A percentile compares a stretch with the other conserved stretches of the same genome.
Evolutionary conservation across 1,140 invertebrate genomes (phyloP).

Genomic region (Alviniconcha marisindica): DNA sequence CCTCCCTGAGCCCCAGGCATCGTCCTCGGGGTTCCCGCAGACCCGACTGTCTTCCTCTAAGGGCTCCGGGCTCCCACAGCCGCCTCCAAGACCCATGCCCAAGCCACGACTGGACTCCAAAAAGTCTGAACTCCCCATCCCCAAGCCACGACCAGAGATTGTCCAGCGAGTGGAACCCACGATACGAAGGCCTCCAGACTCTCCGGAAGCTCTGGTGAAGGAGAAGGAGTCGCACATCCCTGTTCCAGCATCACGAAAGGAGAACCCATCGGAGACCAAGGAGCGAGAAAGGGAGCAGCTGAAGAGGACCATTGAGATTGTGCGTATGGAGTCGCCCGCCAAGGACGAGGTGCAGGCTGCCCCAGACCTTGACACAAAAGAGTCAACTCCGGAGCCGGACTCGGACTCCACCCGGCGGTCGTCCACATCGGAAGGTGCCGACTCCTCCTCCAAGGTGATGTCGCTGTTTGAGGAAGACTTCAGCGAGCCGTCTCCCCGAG

Average conservation of each 20-base stretch:
- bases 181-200: slow-evolving; percentile 29
- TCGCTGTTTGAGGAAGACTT: slow-evolving; percentile 70
- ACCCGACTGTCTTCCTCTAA: not conserved
- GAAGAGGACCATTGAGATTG: slow-evolving; percentile 53
- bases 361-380: slow-evolving; percentile 35
- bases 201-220: slow-evolving; percentile 37
- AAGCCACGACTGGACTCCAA: slow-evolving; percentile 34
- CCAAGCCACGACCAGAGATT: slow-evolving; percentile 64
- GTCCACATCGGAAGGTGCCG: not conserved
- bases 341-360: not conserved
- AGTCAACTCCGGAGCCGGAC: slow-evolving; percentile 33
- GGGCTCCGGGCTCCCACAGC: not conserved
- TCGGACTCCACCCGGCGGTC: slow-evolving; percentile 17
- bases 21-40: not conserved
- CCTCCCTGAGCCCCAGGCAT: not conserved
- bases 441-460: slow-evolving; percentile 38
- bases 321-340: slow-evolving; percentile 38
- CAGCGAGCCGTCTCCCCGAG: slow-evolving; percentile 67
- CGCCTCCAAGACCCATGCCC: slow-evolving; percentile 29
- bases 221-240: slow-evolving; percentile 44
- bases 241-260: slow-evolving; percentile 29
- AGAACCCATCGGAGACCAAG: slow-evolving; percentile 35
- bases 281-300: slow-evolving; percentile 43
- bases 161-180: slow-evolving; percentile 66
- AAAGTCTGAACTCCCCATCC: slow-evolving; percentile 60